These are phyloP conservation scores for Labeo catla DNA, from an alignment of 2,113 vertebrate species.

Conservation along the genomic window DNA sequence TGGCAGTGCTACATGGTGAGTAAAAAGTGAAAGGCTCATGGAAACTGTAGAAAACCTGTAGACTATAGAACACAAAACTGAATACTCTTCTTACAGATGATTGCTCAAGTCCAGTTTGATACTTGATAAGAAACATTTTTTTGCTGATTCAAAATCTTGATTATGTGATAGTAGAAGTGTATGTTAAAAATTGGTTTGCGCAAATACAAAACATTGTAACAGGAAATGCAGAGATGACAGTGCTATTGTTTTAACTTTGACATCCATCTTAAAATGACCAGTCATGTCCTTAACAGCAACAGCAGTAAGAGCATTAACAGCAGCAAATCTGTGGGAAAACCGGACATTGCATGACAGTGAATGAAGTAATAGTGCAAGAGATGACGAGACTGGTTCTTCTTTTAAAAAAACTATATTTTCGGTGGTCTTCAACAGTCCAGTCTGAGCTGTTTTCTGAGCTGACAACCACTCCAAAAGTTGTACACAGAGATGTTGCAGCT, in stretches of 20 bases:
- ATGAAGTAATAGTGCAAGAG: background rate
- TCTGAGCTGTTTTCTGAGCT: background rate
- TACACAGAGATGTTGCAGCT: background rate
- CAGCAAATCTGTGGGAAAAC: background rate
- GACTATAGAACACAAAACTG: background rate
- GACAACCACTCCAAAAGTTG: background rate
- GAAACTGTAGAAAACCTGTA: background rate
- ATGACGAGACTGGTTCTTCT: background rate
- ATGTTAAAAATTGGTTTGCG: background rate
- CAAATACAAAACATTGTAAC: background rate
- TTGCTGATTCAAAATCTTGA: background rate
- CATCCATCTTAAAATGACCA: background rate
- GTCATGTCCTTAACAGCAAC: background rate
- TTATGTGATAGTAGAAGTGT: background rate
- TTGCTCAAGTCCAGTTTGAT: background rate
- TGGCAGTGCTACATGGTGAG: background rate
- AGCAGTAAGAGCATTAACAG: background rate
- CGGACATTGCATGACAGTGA: background rate
- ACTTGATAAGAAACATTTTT: background rate
- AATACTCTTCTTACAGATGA: background rate
- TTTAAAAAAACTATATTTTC: background rate
- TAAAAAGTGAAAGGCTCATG: background rate
- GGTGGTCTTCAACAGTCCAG: background rate
- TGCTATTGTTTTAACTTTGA: background rate
- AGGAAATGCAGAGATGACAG: background rate